Conservation (phyloP, 2,797 vertebrate species). For the Mallotus villosus region DNA sequence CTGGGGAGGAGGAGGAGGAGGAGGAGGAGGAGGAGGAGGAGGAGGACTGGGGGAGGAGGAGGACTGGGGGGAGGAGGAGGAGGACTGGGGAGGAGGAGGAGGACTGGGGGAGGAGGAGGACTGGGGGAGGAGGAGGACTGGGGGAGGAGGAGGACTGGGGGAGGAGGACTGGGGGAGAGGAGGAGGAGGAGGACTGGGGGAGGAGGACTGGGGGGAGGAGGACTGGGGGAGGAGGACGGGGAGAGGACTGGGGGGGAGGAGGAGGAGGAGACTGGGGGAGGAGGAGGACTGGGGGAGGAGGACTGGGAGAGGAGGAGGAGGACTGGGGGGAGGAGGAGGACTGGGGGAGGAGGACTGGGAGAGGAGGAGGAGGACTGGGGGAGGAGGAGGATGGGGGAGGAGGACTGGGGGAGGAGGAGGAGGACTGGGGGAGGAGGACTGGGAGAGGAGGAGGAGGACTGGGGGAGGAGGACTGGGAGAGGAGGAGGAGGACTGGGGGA, state of each 20-base stretch:
- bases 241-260: background rate
- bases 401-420: slow-evolving; percentile 5
- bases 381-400: background rate
- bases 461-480: background rate
- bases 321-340: background rate
- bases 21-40: no score
- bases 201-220: slow-evolving; percentile 3
- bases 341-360: background rate
- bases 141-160: slow-evolving; percentile 1
- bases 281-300: background rate
- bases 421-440: slow-evolving; percentile 1
- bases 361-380: slow-evolving; percentile 1
- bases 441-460: background rate
- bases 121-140: background rate
- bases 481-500: no score
- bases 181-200: background rate
- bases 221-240: slow-evolving; percentile 3
- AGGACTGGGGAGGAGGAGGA: slow-evolving; percentile 3
- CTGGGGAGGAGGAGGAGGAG: no score
- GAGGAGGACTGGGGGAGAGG: no score
- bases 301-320: slow-evolving; percentile 1
- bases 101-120: background rate
- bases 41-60: background rate
- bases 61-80: no score
- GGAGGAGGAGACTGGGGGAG: slow-evolving; percentile 1